Evolutionary conservation across 2,888 invertebrate species (phyloP).

Genomic region (Meteorus colon): DNA sequence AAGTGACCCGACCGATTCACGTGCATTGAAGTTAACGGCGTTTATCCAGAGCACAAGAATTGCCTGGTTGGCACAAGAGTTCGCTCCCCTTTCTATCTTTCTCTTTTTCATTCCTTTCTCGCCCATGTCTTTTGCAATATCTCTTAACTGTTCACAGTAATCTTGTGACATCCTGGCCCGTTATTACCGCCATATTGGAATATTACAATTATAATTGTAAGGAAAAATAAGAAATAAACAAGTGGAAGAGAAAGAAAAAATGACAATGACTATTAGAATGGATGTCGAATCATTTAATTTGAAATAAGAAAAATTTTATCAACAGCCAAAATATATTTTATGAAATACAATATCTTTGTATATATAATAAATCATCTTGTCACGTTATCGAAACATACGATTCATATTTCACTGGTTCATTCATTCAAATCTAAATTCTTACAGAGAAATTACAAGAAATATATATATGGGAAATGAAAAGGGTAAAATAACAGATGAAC

Average conservation of each 20-base stretch:
- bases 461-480: no score
- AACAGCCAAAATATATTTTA: no score
- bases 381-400: no score
- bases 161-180: conserved; percentile 11
- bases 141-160: conserved; percentile 22
- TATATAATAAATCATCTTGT: no score
- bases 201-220: neutral
- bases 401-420: no score
- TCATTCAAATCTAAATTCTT: no score
- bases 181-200: conserved; percentile 9
- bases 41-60: conserved; percentile 58
- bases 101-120: neutral
- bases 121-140: conserved; percentile 5
- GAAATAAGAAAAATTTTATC: no score
- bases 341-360: no score
- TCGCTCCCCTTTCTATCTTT: neutral
- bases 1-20: conserved; percentile 67
- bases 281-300: neutral
- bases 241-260: neutral
- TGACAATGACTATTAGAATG: neutral
- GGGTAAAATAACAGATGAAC: no score
- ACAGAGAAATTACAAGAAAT: no score
- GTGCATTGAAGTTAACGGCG: conserved; percentile 65
- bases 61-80: neutral
- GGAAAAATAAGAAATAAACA: neutral